Base-by-base conservation (phyloP, 2,113 vertebrate genomes). In the Pelecanoides urinatrix region DNA sequence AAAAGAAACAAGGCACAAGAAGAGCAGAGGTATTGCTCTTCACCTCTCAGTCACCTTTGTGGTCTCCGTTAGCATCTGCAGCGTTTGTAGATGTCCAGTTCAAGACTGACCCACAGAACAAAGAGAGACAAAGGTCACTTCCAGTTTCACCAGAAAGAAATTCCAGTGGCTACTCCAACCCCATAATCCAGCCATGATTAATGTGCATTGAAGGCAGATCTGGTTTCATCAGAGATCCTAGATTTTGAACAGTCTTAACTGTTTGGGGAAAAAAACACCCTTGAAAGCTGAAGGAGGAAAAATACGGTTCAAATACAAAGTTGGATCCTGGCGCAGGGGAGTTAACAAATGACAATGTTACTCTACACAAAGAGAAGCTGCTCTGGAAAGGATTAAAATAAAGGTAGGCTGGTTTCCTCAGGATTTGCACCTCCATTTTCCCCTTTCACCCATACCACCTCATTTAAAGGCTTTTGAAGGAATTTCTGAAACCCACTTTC, bases 111-210 rank as follows among this genome's bases (percentile, higher is more conserved):
- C 91, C 74, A 77, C 58, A 70, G 91, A 91, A 87, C 53, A 75
- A 94, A 55, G 75, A 88, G 86, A 89, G 95, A 81, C 92, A 93
- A 94, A 94, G 94, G 96, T 92, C 77, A 90, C 84, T 91, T 94
- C 92, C 88, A 92, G 53, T 89, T 92, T 91, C 91, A 79, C 95
- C 79, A 92, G 74, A 96, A 91, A 94, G 74, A 94, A 82, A 90
- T 95, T 92, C 94, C 87, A 82, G 95, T 84, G 96, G 92, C 96
- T 96, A 47, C 79, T 91, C 86, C 89, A 96, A 58, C 73, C 86
- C 95, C 89, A 7, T 96, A 94, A 96, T 91, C 86, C 80, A 87
- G 73, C 84, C 34, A 29, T 92, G 91, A 96, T 94, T 91, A 86
- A 95, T 78, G 79, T 42, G 65, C 74, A 82, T 89, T 4, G 0